These are phyloP conservation scores for Melanerpes aurifrons DNA, from an alignment of 2,113 vertebrate species.

Conservation along the genomic window DNA sequence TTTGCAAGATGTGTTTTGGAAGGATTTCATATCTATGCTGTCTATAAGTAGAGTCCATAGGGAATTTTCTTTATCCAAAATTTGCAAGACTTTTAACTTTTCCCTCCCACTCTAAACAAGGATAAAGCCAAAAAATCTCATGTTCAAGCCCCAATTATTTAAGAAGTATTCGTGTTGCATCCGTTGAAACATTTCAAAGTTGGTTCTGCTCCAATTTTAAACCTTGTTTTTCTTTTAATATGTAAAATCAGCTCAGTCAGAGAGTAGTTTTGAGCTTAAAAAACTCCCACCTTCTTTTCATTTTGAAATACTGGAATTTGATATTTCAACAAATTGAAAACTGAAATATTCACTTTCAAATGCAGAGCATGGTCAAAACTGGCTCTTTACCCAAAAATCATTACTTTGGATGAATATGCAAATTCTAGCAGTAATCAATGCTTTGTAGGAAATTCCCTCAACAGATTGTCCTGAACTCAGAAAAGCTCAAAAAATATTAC, in stretches of 20 bases:
- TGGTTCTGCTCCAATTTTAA: conserved; percentile 36
- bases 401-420: background rate
- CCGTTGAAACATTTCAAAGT: background rate
- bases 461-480: background rate
- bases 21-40: background rate
- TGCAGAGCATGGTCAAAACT: background rate
- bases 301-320: background rate
- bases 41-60: background rate
- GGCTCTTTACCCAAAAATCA: background rate
- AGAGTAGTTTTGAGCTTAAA: background rate
- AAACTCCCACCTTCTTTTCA: background rate
- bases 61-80: conserved; percentile 2
- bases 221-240: conserved; percentile 35
- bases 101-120: background rate
- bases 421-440: conserved; percentile 2
- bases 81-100: background rate
- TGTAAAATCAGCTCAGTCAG: background rate
- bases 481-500: background rate
- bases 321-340: background rate
- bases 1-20: background rate
- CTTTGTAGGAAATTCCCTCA: background rate
- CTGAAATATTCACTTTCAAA: background rate
- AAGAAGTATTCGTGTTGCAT: background rate
- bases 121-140: conserved; percentile 33
- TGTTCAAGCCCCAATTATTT: background rate